phyloP scores from a whole-genome alignment of 2,797 vertebrate species.

The Hylomyscus alleni region DNA sequence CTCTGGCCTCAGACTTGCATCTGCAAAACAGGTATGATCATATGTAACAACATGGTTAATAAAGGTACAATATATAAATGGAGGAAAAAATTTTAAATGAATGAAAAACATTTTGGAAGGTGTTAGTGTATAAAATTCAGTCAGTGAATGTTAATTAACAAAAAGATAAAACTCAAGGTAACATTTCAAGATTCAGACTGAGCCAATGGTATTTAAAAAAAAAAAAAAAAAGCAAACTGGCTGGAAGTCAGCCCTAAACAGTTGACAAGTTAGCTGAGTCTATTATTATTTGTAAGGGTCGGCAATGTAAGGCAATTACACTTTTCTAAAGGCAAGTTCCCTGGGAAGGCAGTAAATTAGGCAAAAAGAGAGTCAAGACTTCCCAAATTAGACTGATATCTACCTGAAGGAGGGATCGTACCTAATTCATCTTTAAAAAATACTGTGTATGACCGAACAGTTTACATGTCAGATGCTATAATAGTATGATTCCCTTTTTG shows the following conservation, averaged over 20 bases:
- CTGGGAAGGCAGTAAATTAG: constrained; percentile 50
- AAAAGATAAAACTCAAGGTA: neutral
- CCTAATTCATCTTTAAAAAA: constrained; percentile 55
- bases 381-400: constrained; percentile 31
- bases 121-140: neutral
- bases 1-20: constrained; percentile 47
- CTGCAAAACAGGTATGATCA: constrained; percentile 44
- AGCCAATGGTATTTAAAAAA: constrained; percentile 18
- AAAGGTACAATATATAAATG: constrained; percentile 26
- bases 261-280: constrained; percentile 44
- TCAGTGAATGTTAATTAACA: constrained; percentile 39
- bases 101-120: neutral
- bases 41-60: constrained; percentile 39
- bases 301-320: neutral
- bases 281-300: constrained; percentile 46
- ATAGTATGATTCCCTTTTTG: neutral
- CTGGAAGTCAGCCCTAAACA: constrained; percentile 32
- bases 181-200: constrained; percentile 19
- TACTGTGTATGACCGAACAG: neutral
- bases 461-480: neutral
- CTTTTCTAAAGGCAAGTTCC: constrained; percentile 44
- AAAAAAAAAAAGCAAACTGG: neutral
- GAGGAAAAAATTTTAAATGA: neutral
- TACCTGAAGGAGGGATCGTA: neutral
- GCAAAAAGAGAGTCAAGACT: constrained; percentile 29